Evolutionary conservation across 2,113 vertebrate species (phyloP).

Genomic region (Pelodiscus sinensis): DNA sequence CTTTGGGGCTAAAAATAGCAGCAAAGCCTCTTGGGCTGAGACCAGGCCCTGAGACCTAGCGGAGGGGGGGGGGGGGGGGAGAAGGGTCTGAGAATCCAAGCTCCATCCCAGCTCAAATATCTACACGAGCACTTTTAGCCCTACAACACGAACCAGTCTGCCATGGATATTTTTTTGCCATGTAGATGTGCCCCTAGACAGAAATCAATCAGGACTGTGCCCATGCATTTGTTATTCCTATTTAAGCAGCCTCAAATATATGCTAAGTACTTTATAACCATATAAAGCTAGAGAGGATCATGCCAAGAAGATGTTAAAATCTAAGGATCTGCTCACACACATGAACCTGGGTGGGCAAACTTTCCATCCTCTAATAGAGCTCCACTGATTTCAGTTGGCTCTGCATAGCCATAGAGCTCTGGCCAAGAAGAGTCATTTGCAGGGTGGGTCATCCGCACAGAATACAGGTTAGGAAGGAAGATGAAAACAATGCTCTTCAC

Average conservation of each 20-base stretch:
- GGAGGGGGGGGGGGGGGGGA: no score
- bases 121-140: neutral
- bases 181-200: neutral
- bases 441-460: neutral
- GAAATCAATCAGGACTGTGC: neutral
- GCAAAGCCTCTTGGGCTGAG: no score
- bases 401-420: neutral
- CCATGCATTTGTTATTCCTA: neutral
- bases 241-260: fast-evolving
- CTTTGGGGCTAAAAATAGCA: neutral
- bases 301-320: neutral
- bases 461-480: neutral
- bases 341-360: fast-evolving
- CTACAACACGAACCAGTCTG: neutral
- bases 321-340: fast-evolving
- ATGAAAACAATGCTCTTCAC: neutral
- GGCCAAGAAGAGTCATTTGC: neutral
- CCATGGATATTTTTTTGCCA: neutral
- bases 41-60: neutral
- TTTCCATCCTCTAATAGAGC: fast-evolving
- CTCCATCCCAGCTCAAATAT: neutral
- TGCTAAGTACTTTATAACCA: neutral
- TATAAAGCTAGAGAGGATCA: neutral
- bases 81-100: neutral
- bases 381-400: neutral